Evolutionary conservation across 2,797 vertebrate species (phyloP).

Genomic region (Etheostoma nigrum): DNA sequence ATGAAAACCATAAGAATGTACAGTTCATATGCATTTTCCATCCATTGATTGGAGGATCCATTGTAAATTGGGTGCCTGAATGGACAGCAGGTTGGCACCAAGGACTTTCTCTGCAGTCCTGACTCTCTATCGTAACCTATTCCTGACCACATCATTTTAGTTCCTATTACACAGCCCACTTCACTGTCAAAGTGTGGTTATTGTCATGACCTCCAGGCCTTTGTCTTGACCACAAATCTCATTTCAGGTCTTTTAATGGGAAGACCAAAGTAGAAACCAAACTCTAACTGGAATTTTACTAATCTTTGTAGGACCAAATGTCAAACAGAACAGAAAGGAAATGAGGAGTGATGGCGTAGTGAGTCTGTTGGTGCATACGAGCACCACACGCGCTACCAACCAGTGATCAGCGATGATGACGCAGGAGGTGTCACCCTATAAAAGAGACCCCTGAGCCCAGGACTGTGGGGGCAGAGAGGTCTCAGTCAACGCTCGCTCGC

Average conservation of each 20-base stretch:
- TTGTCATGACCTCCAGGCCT: conserved; percentile 32
- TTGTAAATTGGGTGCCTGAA: no score
- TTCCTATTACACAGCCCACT: conserved; percentile 24
- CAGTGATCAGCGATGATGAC: conserved; percentile 58
- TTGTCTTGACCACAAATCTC: conserved; percentile 31
- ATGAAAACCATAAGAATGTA: no score
- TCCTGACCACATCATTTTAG: conserved; percentile 5
- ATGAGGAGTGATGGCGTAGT: conserved; percentile 20
- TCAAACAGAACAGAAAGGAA: conserved; percentile 21
- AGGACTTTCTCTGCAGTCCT: no score
- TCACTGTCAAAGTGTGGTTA: conserved; percentile 18
- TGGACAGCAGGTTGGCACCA: no score
- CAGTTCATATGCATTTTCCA: no score
- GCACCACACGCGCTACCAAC: conserved; percentile 7
- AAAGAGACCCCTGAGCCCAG: conserved; percentile 21
- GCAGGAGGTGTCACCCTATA: conserved; percentile 49
- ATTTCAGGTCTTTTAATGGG: conserved; percentile 33
- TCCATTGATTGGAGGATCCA: no score
- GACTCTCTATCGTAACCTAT: no score
- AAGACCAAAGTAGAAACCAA: conserved; percentile 18
- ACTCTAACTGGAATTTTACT: conserved; percentile 20
- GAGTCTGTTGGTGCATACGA: not conserved
- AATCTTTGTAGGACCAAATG: conserved; percentile 20
- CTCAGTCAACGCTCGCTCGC: not conserved
- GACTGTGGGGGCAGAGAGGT: not conserved